Base-by-base conservation (phyloP, 2,113 vertebrate species). In the Emydura subglobosa region DNA sequence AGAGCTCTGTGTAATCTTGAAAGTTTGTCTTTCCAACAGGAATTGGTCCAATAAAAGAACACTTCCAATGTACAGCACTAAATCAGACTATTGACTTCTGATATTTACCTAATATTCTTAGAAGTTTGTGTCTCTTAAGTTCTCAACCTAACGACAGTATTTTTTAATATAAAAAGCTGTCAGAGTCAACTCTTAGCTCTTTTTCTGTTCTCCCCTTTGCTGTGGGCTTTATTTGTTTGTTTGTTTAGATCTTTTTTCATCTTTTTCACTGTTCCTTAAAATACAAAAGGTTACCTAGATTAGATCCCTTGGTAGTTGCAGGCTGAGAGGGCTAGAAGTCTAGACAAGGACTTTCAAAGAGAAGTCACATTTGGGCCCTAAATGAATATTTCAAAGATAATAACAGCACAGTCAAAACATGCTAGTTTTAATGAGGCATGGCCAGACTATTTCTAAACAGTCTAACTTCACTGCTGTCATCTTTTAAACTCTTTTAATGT, bases 371-470 rank as follows among this genome's bases (percentile, higher is more conserved):
- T 82, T 53, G 24, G 44, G 82, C 90, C 65, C 79, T 85, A 59
- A 84, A n/a, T 57, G 49, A 91, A 82, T 87, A 94, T 95, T 92
- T 55, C 34, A 86, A 83, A 83, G 16, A 50, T 34, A 86, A 29
- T 65, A 95, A 68, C 4, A 82, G 25, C 39, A 39, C 1, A 74
- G 0, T 83, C 19, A 9, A 49, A 85, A 14, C 85, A 83, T 88
- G 78, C 42, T 84, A 86, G 31, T 85, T 96, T 80, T 92, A 92
- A 95, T 83, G 85, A 96, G 87, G 29, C 65, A 95, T 21, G 59
- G 55, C 29, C 1, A 1, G 54, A 84, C 14, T 55, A 53, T 74
- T 47, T 49, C 83, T 72, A 89, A 94, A 79, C 2, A 81, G 78
- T 50, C 34, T 95, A 42, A 44, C 44, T 90, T 95, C n/a, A 57